Conservation (phyloP, 2,888 invertebrate species). For the Pocota personata region DNA sequence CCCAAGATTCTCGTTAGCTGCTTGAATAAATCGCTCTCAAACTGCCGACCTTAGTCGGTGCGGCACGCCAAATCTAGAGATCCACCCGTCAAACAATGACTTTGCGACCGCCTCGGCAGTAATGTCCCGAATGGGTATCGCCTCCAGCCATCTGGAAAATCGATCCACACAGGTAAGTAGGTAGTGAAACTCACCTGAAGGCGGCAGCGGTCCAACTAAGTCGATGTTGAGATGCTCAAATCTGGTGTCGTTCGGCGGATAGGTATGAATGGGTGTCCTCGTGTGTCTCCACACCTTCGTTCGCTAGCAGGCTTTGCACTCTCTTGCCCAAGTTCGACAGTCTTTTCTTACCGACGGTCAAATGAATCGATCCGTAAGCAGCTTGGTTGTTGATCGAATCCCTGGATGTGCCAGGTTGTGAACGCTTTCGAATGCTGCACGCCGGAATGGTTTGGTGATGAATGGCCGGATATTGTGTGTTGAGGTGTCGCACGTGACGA, state of each 20-base stretch:
- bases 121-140: conserved; percentile 73
- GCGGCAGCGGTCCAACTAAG: no score
- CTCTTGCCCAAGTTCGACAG: neutral
- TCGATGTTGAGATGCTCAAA: conserved; percentile 80
- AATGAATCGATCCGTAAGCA: neutral
- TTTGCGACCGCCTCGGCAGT: conserved; percentile 55
- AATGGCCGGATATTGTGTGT: neutral
- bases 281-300: conserved; percentile 20
- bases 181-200: no score
- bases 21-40: conserved; percentile 9
- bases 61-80: conserved; percentile 2
- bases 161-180: conserved; percentile 76
- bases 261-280: neutral
- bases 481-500: no score
- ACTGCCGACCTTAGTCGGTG: neutral
- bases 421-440: neutral
- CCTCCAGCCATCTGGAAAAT: conserved; percentile 75
- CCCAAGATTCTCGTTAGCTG: conserved; percentile 3
- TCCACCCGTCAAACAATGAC: neutral
- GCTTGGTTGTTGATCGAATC: conserved; percentile 3
- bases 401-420: conserved; percentile 32
- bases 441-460: conserved; percentile 4
- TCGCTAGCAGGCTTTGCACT: neutral
- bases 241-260: neutral
- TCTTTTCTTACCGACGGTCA: conserved; percentile 1